Percentiles rank a stretch among this genome's conserved stretches.
Evolutionary conservation across 53 echinoderm and acorn worm genomes (phyloP).

Genomic region (Astropecten irregularis): DNA sequence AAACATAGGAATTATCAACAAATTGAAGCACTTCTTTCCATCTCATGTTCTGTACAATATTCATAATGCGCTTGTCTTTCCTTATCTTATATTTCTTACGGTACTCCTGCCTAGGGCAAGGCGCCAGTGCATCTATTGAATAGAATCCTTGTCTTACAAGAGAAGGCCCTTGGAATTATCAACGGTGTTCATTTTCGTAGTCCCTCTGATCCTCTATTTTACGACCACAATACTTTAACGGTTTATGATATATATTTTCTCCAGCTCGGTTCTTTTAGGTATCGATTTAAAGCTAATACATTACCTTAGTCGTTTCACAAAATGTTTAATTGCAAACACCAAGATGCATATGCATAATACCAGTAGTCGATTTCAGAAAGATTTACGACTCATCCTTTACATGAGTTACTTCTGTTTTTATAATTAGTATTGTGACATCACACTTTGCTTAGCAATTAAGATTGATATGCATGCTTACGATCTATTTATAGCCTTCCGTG

Average conservation of each 20-base stretch:
- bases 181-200: too few species aligned
- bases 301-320: neutral
- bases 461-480: neutral
- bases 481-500: neutral
- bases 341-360: neutral
- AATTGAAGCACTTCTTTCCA: too few species aligned
- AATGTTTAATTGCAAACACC: conserved; percentile 25
- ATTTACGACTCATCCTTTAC: too few species aligned
- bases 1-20: conserved; percentile 40
- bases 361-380: too few species aligned
- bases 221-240: neutral
- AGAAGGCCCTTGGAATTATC: conserved; percentile 28
- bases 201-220: too few species aligned
- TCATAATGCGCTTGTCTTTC: conserved; percentile 2
- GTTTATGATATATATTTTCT: conserved; percentile 12
- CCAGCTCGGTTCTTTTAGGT: conserved; percentile 24
- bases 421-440: too few species aligned
- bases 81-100: conserved; percentile 15
- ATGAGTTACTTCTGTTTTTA: too few species aligned
- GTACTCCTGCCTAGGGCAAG: conserved; percentile 24
- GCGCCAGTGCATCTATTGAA: neutral
- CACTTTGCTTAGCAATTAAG: too few species aligned
- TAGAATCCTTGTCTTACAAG: conserved; percentile 7
- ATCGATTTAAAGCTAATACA: neutral
- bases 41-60: neutral